These are phyloP conservation scores for Watsonalla binaria DNA, from an alignment of 2,888 invertebrate species.

Conservation along the genomic window DNA sequence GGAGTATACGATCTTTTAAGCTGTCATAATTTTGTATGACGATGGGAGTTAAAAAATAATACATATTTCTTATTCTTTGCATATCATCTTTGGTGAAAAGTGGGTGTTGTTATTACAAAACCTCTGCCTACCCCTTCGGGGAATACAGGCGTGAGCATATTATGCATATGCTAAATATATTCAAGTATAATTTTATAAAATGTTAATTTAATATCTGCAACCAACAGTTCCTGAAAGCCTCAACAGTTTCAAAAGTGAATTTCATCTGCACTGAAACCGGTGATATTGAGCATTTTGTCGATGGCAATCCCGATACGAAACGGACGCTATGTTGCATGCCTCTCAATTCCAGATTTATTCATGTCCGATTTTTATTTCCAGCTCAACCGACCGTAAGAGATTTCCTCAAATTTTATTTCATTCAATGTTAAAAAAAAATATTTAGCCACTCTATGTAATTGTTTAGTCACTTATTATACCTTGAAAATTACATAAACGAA, in stretches of 20 bases:
- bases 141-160: too few species aligned
- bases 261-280: not conserved
- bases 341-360: slow-evolving; percentile 34
- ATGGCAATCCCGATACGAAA: slow-evolving; percentile 9
- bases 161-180: too few species aligned
- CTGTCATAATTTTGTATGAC: not conserved
- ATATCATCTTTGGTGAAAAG: too few species aligned
- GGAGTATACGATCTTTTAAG: not conserved
- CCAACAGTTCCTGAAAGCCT: not conserved
- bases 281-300: not conserved
- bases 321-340: slow-evolving; percentile 27
- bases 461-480: too few species aligned
- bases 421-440: not conserved
- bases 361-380: slow-evolving; percentile 38
- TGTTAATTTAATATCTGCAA: not conserved
- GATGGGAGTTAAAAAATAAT: too few species aligned
- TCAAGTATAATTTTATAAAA: too few species aligned
- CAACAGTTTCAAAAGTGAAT: not conserved
- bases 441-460: not conserved
- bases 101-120: too few species aligned
- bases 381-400: slow-evolving; percentile 32
- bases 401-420: slow-evolving; percentile 4
- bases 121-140: too few species aligned
- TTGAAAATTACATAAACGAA: too few species aligned
- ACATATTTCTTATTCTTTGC: too few species aligned